Percentiles rank a stretch among this genome's conserved stretches.
These are phyloP conservation scores for Marronus borbonicus DNA, from an alignment of 2,888 invertebrate species.

Conservation along the genomic window DNA sequence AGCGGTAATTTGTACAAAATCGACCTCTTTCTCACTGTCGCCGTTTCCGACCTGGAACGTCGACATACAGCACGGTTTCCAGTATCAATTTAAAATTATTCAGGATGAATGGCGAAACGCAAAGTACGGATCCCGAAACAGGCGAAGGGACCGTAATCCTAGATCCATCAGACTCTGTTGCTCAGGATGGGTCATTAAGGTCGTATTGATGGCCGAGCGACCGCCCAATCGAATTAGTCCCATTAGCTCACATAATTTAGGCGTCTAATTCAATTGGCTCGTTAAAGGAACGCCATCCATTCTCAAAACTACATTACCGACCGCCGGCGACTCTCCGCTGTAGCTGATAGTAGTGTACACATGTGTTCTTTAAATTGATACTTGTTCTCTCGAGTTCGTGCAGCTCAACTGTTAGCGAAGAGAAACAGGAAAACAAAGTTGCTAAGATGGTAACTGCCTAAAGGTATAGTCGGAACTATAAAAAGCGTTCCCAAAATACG, in stretches of 20 bases:
- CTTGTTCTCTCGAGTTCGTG: not conserved
- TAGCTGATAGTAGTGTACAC: slow-evolving; percentile 45
- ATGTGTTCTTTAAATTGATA: slow-evolving; percentile 37
- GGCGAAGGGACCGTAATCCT: slow-evolving; percentile 37
- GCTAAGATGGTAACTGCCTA: not conserved
- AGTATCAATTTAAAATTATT: slow-evolving; percentile 48
- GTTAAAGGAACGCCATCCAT: slow-evolving; percentile 65
- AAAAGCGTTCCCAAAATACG: too few species aligned
- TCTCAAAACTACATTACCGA: slow-evolving; percentile 64
- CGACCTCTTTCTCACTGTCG: slow-evolving; percentile 45
- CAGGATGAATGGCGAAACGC: slow-evolving; percentile 37
- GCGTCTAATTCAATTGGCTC: slow-evolving; percentile 67
- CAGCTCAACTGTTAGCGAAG: slow-evolving; percentile 2
- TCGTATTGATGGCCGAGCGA: slow-evolving; percentile 63
- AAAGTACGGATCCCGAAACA: slow-evolving; percentile 34
- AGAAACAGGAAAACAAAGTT: slow-evolving; percentile 20
- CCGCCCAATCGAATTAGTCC: slow-evolving; percentile 66
- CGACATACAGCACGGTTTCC: slow-evolving; percentile 29
- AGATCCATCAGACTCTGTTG: slow-evolving; percentile 47
- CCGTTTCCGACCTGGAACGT: slow-evolving; percentile 31
- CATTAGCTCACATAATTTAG: slow-evolving; percentile 67
- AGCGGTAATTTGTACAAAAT: slow-evolving; percentile 36
- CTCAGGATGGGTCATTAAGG: slow-evolving; percentile 56
- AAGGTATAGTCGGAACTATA: too few species aligned
- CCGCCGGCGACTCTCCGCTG: slow-evolving; percentile 57